A percentile compares a stretch with the other conserved stretches of the same genome.
Evolutionary conservation across 1,140 invertebrate genomes (phyloP).

Genomic region (Hypsibius dujardini): DNA sequence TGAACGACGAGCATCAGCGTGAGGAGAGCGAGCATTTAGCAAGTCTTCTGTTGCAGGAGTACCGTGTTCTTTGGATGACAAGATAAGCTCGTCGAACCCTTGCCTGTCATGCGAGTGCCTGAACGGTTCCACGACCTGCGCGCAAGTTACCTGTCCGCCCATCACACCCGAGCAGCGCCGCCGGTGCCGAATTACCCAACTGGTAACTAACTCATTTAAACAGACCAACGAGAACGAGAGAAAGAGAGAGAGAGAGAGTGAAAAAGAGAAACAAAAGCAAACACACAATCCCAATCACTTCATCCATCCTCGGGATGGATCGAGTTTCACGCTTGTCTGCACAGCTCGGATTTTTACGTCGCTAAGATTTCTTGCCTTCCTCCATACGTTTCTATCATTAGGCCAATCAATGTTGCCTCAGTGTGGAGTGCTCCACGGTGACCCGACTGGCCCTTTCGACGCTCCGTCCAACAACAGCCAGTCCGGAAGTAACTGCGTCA

Average conservation of each 20-base stretch:
- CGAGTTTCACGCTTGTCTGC: too few relatives aligned
- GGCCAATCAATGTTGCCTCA: constrained; percentile 13
- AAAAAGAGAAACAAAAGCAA: too few relatives aligned
- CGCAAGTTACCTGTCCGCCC: neutral
- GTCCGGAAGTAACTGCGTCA: neutral
- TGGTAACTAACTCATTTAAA: neutral
- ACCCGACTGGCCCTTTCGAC: neutral
- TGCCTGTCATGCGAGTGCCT: constrained; percentile 3
- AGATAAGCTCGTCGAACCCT: constrained; percentile 13
- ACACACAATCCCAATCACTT: too few relatives aligned
- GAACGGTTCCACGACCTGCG: neutral
- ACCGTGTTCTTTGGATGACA: neutral
- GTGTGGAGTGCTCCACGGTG: constrained; percentile 1
- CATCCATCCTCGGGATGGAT: too few relatives aligned
- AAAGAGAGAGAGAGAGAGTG: neutral
- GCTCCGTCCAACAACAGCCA: neutral
- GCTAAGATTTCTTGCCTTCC: too few relatives aligned
- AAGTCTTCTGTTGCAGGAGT: neutral
- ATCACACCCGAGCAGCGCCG: constrained; percentile 17
- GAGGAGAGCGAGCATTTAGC: too few relatives aligned
- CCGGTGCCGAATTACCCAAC: constrained; percentile 2
- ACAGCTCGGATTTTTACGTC: too few relatives aligned
- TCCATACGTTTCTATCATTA: neutral
- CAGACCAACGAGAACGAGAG: too few relatives aligned
- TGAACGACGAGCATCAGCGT: too few relatives aligned